phyloP scores from a whole-genome alignment of 2,888 invertebrate genomes.

The Embidobia sp. region DNA sequence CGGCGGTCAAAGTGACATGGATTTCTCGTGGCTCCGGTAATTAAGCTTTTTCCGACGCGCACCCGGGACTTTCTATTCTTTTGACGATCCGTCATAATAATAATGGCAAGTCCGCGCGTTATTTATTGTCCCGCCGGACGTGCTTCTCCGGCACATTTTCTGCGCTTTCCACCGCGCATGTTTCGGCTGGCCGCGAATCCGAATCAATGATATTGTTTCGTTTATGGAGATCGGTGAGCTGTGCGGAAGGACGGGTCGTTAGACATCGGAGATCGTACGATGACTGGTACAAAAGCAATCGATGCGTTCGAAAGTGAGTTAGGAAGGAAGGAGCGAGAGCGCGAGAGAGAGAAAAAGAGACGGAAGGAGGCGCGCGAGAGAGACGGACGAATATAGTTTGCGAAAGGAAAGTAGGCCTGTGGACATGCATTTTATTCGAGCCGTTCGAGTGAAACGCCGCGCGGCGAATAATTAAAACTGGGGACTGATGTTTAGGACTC shows the following conservation, averaged over 20 bases:
- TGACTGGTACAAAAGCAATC: constrained; percentile 61
- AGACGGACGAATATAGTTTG: constrained; percentile 31
- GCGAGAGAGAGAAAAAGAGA: constrained; percentile 29
- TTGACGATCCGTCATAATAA: constrained; percentile 49
- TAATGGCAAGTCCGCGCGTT: too few relatives aligned
- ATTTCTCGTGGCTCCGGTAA: constrained; percentile 42
- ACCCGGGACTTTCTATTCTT: constrained; percentile 49
- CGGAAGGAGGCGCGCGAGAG: neutral
- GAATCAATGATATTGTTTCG: constrained; percentile 41
- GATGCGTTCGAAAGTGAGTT: constrained; percentile 59
- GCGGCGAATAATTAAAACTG: constrained; percentile 53
- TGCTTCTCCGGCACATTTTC: constrained; percentile 15
- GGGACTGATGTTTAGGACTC: constrained; percentile 48
- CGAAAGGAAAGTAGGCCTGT: constrained; percentile 61
- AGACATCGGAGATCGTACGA: constrained; percentile 52
- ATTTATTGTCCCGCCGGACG: constrained; percentile 26
- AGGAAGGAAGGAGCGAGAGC: constrained; percentile 27
- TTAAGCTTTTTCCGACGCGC: constrained; percentile 41
- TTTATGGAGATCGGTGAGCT: constrained; percentile 39
- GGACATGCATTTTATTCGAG: constrained; percentile 46
- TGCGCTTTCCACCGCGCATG: constrained; percentile 43
- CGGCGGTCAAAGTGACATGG: constrained; percentile 35
- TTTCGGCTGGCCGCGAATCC: too few relatives aligned
- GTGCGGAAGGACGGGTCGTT: constrained; percentile 27
- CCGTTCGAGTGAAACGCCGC: constrained; percentile 50